These are phyloP conservation scores for Lampris megalopsis DNA, from an alignment of 2,113 vertebrate species.

Conservation along the genomic window DNA sequence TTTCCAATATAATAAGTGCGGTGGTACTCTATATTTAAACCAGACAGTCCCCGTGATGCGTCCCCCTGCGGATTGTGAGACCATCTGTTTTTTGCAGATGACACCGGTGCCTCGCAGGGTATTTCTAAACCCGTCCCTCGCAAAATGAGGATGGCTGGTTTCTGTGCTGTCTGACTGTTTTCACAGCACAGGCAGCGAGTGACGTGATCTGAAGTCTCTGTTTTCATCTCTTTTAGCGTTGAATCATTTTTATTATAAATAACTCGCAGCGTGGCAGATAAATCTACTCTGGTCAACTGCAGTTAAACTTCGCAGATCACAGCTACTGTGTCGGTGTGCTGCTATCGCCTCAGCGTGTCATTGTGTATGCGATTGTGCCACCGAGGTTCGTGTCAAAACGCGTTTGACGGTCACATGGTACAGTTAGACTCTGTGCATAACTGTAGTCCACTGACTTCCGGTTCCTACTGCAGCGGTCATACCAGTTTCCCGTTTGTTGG, in stretches of 20 bases:
- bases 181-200: not conserved
- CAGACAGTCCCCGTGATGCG: slow-evolving; percentile 54
- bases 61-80: slow-evolving; percentile 66
- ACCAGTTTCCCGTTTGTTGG: no score
- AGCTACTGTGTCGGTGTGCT: not conserved
- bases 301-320: slow-evolving; percentile 3
- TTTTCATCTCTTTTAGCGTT: not conserved
- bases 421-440: no score
- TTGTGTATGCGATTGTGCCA: not conserved
- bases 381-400: no score
- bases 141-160: slow-evolving; percentile 16
- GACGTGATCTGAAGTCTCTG: not conserved
- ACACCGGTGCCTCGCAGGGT: slow-evolving; percentile 60
- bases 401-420: no score
- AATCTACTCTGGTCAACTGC: not conserved
- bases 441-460: no score
- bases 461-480: no score
- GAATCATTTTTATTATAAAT: no score
- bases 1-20: slow-evolving; percentile 62
- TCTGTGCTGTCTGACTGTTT: slow-evolving; percentile 20
- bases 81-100: slow-evolving; percentile 77
- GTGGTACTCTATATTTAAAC: slow-evolving; percentile 73
- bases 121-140: slow-evolving; percentile 53
- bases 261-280: not conserved
- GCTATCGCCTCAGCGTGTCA: not conserved